These are phyloP conservation scores for Sminthurides aquaticus DNA, from an alignment of 2,888 invertebrate genomes.

Conservation along the genomic window DNA sequence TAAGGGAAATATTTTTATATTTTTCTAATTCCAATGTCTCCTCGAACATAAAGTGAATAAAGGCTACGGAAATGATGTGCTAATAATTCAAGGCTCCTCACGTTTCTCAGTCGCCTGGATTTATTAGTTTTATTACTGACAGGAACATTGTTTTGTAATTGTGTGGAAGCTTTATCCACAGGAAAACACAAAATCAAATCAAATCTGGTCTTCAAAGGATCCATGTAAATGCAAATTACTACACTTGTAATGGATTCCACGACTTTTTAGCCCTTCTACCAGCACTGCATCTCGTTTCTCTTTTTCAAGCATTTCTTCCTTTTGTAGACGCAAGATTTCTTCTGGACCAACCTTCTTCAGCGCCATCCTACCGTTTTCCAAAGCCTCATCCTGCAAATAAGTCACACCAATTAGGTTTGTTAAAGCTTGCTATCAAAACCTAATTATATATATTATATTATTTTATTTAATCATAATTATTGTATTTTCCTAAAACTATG, in stretches of 20 bases:
- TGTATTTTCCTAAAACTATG: no score
- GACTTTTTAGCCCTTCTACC: background rate
- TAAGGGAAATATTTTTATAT: background rate
- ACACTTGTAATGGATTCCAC: slow-evolving; percentile 1
- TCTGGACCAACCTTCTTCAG: slow-evolving; percentile 7
- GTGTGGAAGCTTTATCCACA: no score
- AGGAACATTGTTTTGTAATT: no score
- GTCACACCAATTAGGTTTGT: background rate
- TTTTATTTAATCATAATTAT: background rate
- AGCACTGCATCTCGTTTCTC: background rate
- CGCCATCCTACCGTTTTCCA: background rate
- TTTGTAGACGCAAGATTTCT: slow-evolving; percentile 1
- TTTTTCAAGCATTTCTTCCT: background rate
- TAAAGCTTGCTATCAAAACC: no score
- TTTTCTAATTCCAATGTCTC: no score
- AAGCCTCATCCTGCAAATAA: background rate
- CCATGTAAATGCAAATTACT: background rate
- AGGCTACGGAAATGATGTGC: background rate
- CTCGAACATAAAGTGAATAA: no score
- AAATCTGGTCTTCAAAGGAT: slow-evolving; percentile 1
- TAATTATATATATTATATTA: no score
- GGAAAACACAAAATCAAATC: no score
- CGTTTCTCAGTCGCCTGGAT: no score
- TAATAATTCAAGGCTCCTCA: no score
- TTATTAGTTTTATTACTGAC: no score